phyloP scores from a whole-genome alignment of 92 coral and sea anemone genomes.

The Parazoanthus swiftii region DNA sequence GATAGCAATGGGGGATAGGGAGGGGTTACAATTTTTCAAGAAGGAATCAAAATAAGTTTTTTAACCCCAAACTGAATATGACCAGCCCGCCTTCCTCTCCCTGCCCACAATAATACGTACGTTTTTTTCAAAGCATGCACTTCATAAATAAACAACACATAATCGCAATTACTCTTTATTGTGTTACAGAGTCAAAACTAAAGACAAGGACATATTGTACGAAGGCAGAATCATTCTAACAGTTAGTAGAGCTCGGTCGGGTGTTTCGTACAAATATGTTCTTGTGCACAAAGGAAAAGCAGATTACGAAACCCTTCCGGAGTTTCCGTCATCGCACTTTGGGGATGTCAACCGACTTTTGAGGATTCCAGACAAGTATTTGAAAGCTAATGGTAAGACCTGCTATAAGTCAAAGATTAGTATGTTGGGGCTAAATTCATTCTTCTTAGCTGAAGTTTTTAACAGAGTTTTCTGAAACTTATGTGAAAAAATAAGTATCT shows the following conservation, averaged over 20 bases:
- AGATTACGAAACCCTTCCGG: conserved; percentile 17
- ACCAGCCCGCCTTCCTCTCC: no score
- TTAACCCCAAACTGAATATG: no score
- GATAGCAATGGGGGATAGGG: no score
- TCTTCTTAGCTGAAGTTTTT: no score
- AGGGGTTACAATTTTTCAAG: no score
- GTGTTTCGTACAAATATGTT: conserved; percentile 38
- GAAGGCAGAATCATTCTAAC: not conserved
- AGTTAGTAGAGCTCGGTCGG: not conserved
- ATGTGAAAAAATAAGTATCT: no score
- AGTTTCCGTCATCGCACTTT: not conserved
- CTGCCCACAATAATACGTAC: no score
- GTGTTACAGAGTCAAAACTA: not conserved
- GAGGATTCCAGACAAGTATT: conserved; percentile 21
- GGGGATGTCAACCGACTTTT: conserved; percentile 10
- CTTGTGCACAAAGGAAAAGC: conserved; percentile 13
- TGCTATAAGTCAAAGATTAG: not conserved
- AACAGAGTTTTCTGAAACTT: no score
- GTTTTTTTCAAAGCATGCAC: not conserved
- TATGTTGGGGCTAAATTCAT: no score
- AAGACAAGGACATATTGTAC: conserved; percentile 14
- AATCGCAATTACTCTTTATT: not conserved
- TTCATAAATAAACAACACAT: not conserved
- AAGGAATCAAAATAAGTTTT: no score
- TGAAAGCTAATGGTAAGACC: conserved; percentile 29